Conservation (phyloP, 2,797 vertebrate genomes). For the Leptodactylus fallax region DNA sequence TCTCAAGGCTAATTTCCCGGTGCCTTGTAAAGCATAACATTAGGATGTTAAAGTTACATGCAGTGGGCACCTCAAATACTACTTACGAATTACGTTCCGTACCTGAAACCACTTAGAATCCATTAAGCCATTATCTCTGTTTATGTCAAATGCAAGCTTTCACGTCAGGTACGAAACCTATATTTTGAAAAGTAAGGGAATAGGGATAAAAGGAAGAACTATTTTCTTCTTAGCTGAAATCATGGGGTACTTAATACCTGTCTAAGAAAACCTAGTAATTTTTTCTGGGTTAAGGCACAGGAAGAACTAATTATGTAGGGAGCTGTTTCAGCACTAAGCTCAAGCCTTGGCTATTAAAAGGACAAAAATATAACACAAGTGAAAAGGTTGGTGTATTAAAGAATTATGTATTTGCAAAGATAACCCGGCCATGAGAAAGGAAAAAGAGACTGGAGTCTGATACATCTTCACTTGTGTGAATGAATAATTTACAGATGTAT, state of each 20-base stretch:
- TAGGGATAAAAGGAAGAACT: slow-evolving; percentile 27
- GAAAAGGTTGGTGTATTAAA: slow-evolving; percentile 23
- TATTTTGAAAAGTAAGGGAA: slow-evolving; percentile 45
- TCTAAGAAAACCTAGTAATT: slow-evolving; percentile 46
- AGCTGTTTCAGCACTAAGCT: slow-evolving; percentile 31
- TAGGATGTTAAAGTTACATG: slow-evolving; percentile 46
- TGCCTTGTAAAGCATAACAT: slow-evolving; percentile 39
- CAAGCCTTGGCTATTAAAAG: slow-evolving; percentile 30
- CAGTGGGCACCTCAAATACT: slow-evolving; percentile 17
- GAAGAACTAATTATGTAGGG: slow-evolving; percentile 46
- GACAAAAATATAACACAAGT: slow-evolving; percentile 30
- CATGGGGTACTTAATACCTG: slow-evolving; percentile 47
- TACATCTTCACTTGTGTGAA: slow-evolving; percentile 68
- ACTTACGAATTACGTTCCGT: slow-evolving; percentile 8
- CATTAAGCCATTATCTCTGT: slow-evolving; percentile 61
- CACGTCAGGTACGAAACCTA: slow-evolving; percentile 26
- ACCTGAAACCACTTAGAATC: slow-evolving; percentile 55
- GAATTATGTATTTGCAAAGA: slow-evolving; percentile 63
- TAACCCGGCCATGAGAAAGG: slow-evolving; percentile 33
- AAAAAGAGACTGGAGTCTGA: slow-evolving; percentile 57
- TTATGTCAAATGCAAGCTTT: slow-evolving; percentile 59
- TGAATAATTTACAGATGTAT: slow-evolving; percentile 48
- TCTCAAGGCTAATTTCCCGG: background rate
- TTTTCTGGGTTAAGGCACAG: slow-evolving; percentile 37
- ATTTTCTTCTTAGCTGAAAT: slow-evolving; percentile 52